phyloP scores from a whole-genome alignment of 2,113 vertebrate genomes.

The Callospermophilus lateralis region DNA sequence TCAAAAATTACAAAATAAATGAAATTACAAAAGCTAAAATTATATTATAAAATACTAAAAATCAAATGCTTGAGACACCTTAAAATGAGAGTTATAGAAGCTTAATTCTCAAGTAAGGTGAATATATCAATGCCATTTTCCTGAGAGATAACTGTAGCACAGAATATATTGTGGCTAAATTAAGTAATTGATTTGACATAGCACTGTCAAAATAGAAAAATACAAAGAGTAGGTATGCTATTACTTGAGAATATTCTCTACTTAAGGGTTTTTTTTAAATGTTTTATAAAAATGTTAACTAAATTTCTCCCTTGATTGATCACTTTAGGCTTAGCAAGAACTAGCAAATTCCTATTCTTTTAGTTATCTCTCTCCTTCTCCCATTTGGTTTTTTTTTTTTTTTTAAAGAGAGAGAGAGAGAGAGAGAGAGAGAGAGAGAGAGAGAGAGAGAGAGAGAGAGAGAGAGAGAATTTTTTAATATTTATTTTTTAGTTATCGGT shows the following conservation, averaged over 20 bases:
- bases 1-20: neutral
- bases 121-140: constrained; percentile 31
- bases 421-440: too few species aligned
- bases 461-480: too few species aligned
- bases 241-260: constrained; percentile 12
- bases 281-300: neutral
- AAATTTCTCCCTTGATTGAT: neutral
- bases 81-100: constrained; percentile 32
- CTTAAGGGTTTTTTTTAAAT: neutral
- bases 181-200: neutral
- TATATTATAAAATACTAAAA: neutral
- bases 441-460: too few species aligned
- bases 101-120: constrained; percentile 10
- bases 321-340: neutral
- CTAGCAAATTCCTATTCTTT: neutral
- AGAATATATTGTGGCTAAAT: neutral
- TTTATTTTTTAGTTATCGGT: too few species aligned
- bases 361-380: neutral
- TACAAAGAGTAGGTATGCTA: neutral
- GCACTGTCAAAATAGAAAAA: constrained; percentile 23
- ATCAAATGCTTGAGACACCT: neutral
- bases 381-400: neutral
- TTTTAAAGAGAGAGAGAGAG: too few species aligned
- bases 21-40: neutral
- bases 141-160: neutral